phyloP scores from a whole-genome alignment of 2,797 vertebrate genomes.

The Morelia viridis region DNA sequence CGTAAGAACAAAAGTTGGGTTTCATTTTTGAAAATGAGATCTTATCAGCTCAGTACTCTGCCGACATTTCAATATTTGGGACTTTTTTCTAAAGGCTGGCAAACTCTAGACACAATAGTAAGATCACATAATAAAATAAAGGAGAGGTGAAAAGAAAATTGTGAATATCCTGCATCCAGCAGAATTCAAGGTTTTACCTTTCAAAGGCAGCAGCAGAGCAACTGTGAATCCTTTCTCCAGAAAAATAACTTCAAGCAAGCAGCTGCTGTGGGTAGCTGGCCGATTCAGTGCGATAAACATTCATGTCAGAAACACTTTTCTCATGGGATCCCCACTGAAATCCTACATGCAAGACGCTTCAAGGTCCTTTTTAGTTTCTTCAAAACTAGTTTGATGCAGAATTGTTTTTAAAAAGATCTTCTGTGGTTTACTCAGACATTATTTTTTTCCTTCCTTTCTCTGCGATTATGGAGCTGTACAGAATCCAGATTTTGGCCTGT shows the following conservation, averaged over 20 bases:
- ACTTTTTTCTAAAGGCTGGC: conserved; percentile 49
- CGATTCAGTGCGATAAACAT: conserved; percentile 47
- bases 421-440: conserved; percentile 59
- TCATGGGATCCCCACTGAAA: conserved; percentile 61
- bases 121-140: conserved; percentile 54
- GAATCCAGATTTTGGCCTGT: conserved; percentile 58
- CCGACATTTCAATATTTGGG: conserved; percentile 41
- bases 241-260: conserved; percentile 52
- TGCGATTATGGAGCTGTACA: conserved; percentile 52
- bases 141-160: conserved; percentile 44
- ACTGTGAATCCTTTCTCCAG: conserved; percentile 56
- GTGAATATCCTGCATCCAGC: conserved; percentile 57
- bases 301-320: conserved; percentile 53
- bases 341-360: conserved; percentile 44
- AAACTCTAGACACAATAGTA: conserved; percentile 37
- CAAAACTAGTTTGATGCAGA: conserved; percentile 19
- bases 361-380: conserved; percentile 54
- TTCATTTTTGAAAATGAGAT: conserved; percentile 45
- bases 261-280: conserved; percentile 52
- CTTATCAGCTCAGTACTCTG: conserved; percentile 17
- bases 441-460: conserved; percentile 59
- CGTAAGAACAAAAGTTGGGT: not conserved
- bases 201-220: conserved; percentile 54
- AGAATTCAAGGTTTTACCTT: conserved; percentile 74
- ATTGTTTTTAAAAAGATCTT: conserved; percentile 53